Evolutionary conservation across 2,113 vertebrate genomes (phyloP).

Genomic region (Catharus minimus): DNA sequence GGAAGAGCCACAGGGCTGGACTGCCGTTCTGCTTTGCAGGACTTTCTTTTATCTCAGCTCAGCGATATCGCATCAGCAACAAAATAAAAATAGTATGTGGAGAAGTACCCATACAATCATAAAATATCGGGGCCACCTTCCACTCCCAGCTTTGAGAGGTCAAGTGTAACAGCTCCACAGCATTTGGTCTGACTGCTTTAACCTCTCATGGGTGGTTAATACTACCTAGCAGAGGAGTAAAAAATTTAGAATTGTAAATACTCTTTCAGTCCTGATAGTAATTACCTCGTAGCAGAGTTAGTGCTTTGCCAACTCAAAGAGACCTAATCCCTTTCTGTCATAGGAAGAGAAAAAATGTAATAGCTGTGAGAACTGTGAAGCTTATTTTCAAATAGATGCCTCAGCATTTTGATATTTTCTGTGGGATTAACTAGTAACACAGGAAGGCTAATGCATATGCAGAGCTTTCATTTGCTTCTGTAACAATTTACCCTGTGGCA

Average conservation of each 20-base stretch:
- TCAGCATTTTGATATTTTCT: slow-evolving; percentile 59
- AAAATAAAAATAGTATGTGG: neutral
- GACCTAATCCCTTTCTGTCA: slow-evolving; percentile 7
- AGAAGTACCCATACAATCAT: neutral
- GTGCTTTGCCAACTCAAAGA: neutral
- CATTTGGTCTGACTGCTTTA: neutral
- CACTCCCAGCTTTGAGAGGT: neutral
- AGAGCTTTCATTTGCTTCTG: slow-evolving; percentile 44
- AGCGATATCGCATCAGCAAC: neutral
- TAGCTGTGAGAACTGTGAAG: slow-evolving; percentile 11
- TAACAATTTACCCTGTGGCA: slow-evolving; percentile 8
- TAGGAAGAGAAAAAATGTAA: neutral
- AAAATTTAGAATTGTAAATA: neutral
- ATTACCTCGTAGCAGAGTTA: neutral
- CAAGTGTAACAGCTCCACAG: neutral
- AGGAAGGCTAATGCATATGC: slow-evolving; percentile 47
- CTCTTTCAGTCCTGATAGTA: neutral
- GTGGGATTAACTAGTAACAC: slow-evolving; percentile 46
- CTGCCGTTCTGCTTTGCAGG: neutral
- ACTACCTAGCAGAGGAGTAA: neutral
- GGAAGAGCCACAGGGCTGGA: neutral
- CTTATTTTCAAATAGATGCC: slow-evolving; percentile 45
- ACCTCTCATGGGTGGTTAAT: neutral
- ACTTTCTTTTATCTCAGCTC: neutral
- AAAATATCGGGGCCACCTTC: neutral